Percentiles rank a stretch among this genome's conserved stretches.
phyloP scores from a whole-genome alignment of 2,888 invertebrate species.

The Euspilapteryx auroguttella region DNA sequence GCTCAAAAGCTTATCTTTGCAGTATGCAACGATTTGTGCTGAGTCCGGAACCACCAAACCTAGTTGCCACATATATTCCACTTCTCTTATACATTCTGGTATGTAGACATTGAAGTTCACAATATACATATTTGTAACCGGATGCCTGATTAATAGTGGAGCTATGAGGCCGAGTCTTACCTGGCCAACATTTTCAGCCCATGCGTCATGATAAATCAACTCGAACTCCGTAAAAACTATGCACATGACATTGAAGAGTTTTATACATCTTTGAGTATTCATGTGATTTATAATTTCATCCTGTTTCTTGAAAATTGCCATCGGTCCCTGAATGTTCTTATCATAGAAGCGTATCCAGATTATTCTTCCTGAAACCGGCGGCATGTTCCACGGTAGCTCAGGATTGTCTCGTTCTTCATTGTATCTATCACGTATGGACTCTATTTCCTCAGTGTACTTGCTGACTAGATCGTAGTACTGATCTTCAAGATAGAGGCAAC shows the following conservation, averaged over 20 bases:
- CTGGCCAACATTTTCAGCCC: conserved; percentile 76
- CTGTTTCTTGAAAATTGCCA: conserved; percentile 59
- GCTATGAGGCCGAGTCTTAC: conserved; percentile 67
- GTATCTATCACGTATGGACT: conserved; percentile 66
- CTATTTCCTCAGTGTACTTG: conserved; percentile 70
- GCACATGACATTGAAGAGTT: conserved; percentile 76
- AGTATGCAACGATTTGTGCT: conserved; percentile 74
- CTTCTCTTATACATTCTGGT: conserved; percentile 73
- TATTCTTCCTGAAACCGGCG: conserved; percentile 79
- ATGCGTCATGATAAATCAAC: conserved; percentile 78
- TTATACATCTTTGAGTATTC: conserved; percentile 73
- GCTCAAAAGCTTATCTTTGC: conserved; percentile 68
- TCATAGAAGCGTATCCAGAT: conserved; percentile 83
- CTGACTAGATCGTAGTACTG: conserved; percentile 72
- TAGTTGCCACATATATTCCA: conserved; percentile 80
- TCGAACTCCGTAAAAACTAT: conserved; percentile 83
- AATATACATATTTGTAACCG: conserved; percentile 64
- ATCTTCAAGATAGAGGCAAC: conserved; percentile 72
- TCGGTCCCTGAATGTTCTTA: conserved; percentile 72
- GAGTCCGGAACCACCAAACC: conserved; percentile 72
- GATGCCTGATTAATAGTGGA: conserved; percentile 71
- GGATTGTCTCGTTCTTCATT: conserved; percentile 78
- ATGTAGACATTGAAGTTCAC: conserved; percentile 77
- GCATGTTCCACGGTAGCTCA: conserved; percentile 71
- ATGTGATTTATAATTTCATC: conserved; percentile 46